phyloP scores from a whole-genome alignment of 1,140 invertebrate species.

The Neocloeon triangulifer region DNA sequence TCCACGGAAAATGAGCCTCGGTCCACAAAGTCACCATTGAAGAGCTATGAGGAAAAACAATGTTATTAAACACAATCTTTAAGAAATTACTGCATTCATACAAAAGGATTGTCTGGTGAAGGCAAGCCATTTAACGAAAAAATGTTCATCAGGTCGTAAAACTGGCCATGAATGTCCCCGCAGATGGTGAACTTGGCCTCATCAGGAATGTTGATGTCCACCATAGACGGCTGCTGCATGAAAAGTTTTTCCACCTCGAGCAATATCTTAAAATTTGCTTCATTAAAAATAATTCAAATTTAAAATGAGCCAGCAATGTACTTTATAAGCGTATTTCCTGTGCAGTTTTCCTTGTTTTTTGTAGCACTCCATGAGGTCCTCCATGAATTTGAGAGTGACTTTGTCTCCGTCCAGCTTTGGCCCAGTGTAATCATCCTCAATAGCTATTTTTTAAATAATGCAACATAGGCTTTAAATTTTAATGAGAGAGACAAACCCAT shows the following conservation, averaged over 20 bases:
- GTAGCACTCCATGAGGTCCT: conserved; percentile 73
- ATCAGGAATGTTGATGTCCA: conserved; percentile 72
- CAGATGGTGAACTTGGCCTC: conserved; percentile 93
- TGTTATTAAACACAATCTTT: conserved; percentile 1
- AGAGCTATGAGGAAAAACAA: conserved; percentile 35
- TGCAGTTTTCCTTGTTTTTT: conserved; percentile 85
- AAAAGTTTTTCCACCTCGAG: conserved; percentile 75
- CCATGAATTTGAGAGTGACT: conserved; percentile 65
- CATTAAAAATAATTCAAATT: no score
- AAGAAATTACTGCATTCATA: no score
- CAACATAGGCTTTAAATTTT: conserved; percentile 1
- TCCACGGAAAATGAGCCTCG: conserved; percentile 98
- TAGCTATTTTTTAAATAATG: conserved; percentile 33
- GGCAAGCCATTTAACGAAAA: conserved; percentile 93
- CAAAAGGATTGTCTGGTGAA: conserved; percentile 86
- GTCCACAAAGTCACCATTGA: conserved; percentile 99
- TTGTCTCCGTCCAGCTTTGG: conserved; percentile 74
- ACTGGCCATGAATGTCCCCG: conserved; percentile 99
- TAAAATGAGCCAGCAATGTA: conserved; percentile 22
- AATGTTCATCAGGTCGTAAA: conserved; percentile 95
- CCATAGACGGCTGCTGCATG: conserved; percentile 60
- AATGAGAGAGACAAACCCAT: conserved; percentile 42
- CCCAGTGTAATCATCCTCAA: conserved; percentile 86
- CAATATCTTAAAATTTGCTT: conserved; percentile 23
- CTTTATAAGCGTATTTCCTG: conserved; percentile 93